phyloP scores from a whole-genome alignment of 2,797 vertebrate species.

The Argyrosomus regius region DNA sequence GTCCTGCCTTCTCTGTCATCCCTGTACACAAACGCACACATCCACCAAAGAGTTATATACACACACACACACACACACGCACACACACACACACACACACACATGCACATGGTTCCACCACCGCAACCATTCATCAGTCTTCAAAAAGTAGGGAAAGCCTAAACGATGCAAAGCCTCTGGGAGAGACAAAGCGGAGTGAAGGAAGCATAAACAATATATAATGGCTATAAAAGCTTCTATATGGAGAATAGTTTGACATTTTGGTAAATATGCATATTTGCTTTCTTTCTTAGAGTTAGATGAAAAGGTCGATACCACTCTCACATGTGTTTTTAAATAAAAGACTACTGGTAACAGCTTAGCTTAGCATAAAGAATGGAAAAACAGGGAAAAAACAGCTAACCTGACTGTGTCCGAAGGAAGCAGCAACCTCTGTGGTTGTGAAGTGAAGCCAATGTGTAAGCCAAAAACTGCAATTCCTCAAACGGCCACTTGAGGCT shows the following conservation, averaged over 20 bases:
- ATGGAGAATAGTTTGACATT: neutral
- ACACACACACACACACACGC: conserved; percentile 29
- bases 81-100: neutral
- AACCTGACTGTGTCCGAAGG: neutral
- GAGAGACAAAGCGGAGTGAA: conserved; percentile 1
- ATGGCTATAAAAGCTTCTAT: neutral
- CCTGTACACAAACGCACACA: conserved; percentile 39
- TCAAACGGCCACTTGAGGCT: no score
- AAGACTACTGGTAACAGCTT: neutral
- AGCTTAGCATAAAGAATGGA: neutral
- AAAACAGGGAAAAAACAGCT: neutral
- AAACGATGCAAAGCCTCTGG: conserved; percentile 6
- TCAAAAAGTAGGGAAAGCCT: conserved; percentile 59
- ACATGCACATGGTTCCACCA: neutral
- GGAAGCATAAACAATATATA: neutral
- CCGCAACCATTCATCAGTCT: conserved; percentile 37
- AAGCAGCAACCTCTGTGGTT: no score
- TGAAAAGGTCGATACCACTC: neutral
- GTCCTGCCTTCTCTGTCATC: conserved; percentile 27
- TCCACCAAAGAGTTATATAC: neutral
- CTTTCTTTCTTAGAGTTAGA: neutral
- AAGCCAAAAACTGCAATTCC: no score
- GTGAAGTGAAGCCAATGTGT: no score
- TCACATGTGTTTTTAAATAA: neutral
- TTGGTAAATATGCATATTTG: neutral